Evolutionary conservation across 1,140 invertebrate genomes (phyloP).

Genomic region (Maniola jurtina): DNA sequence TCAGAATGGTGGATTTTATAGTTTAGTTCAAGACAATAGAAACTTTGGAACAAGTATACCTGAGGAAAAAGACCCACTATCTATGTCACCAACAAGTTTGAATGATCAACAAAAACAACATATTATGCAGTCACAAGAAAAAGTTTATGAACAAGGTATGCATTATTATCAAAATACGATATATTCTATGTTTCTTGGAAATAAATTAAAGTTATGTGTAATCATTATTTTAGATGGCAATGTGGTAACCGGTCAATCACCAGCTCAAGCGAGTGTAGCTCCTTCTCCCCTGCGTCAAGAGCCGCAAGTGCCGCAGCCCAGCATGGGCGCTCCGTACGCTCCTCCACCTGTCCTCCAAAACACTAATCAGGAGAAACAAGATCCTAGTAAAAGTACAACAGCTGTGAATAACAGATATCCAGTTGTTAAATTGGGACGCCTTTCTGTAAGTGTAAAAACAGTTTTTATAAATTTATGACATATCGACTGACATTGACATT

Average conservation of each 20-base stretch:
- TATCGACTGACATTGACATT: not conserved
- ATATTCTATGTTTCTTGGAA: no score
- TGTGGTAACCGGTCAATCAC: slow-evolving; percentile 77
- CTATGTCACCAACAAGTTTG: slow-evolving; percentile 76
- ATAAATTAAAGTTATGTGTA: not conserved
- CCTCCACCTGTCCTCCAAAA: slow-evolving; percentile 36
- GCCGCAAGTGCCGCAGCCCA: slow-evolving; percentile 75
- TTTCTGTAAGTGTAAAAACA: slow-evolving; percentile 55
- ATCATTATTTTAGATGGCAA: slow-evolving; percentile 52
- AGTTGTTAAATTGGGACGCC: slow-evolving; percentile 67
- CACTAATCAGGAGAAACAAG: slow-evolving; percentile 65
- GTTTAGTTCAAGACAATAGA: slow-evolving; percentile 60
- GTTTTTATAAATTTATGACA: no score
- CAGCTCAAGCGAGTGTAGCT: slow-evolving; percentile 79
- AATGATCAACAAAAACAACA: slow-evolving; percentile 76
- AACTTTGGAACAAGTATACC: slow-evolving; percentile 59
- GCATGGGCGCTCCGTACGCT: slow-evolving; percentile 74
- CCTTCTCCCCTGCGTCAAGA: slow-evolving; percentile 74
- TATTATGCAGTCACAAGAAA: slow-evolving; percentile 61
- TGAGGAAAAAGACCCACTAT: slow-evolving; percentile 79
- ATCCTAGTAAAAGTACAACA: slow-evolving; percentile 55
- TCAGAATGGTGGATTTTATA: slow-evolving; percentile 78
- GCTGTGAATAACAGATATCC: slow-evolving; percentile 68
- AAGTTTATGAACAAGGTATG: slow-evolving; percentile 67
- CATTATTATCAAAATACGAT: not conserved